Evolutionary conservation across 1,140 invertebrate species (phyloP), one percentile per base, ranked within the genome.

Genomic region (Drosophila funebris): DNA sequence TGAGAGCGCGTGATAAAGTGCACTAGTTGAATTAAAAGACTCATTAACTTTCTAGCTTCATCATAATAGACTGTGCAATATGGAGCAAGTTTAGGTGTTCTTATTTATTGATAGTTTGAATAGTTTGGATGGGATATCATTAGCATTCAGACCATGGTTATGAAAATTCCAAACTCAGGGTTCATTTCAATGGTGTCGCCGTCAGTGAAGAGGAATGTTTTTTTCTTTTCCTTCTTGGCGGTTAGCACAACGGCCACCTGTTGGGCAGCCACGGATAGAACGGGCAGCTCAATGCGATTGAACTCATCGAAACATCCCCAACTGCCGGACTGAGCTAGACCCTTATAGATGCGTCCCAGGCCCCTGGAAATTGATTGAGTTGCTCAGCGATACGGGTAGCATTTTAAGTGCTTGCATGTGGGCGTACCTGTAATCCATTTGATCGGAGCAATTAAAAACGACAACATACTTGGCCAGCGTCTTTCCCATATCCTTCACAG

Each of bases 401-500:
- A 73, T 75, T 54, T 67, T 68, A 68, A 67, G 39, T 63, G 58
- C 24, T 13, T 68, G 64, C 8, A 54, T 37, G 14, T 18, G 50
- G 4, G 7, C 54, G 36, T 95, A 97, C 93, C 97, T 94, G 91
- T 98, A 99, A 92, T 99, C 98, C 98, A 99, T 99, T 93, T 99
- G 98, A 93, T 99, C 98, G 3, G 98, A 99, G 89, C 98, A 99
- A 93, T 99, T 99, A 92, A 99, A 99, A 0, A 99, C 98, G 0
- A 99, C 98, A 1, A 99, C 97, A 91, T 99, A 99, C 93, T 99
- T 99, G 13, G 97, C 98, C 4, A 99, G 92, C 14, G 98, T 98
- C 92, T 99, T 98, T 1, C 98, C 98, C 98, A 99, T 99, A 84
- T 99, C 98, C 93, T 99, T 99, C 0, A 97, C 96, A 0, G 98